Evolutionary conservation across 2,797 vertebrate species (phyloP).

Genomic region (Naso thynnoides): DNA sequence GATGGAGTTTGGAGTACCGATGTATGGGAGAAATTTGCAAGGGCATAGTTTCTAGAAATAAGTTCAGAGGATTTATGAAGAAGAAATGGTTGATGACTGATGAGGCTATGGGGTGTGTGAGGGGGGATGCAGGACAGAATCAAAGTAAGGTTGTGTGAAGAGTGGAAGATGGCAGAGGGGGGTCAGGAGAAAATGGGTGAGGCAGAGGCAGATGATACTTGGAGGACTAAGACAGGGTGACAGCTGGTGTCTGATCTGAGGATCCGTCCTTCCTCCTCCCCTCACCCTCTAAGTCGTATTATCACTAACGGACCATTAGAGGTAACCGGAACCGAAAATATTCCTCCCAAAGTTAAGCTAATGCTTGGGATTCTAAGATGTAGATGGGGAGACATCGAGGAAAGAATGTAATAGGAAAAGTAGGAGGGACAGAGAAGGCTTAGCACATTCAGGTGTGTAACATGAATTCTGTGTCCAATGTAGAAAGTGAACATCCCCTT

Average conservation of each 20-base stretch:
- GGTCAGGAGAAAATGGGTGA: constrained; percentile 60
- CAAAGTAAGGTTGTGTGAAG: constrained; percentile 32
- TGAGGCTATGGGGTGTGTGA: constrained; percentile 1
- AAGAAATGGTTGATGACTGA: constrained; percentile 7
- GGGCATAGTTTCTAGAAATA: constrained; percentile 6
- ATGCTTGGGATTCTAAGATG: constrained; percentile 15
- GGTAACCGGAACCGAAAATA: constrained; percentile 28
- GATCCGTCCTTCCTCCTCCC: constrained; percentile 68
- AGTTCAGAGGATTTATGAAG: not conserved
- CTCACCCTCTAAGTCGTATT: constrained; percentile 65
- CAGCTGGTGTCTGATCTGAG: constrained; percentile 86
- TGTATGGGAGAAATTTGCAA: constrained; percentile 4
- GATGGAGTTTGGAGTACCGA: not conserved
- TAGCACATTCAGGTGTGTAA: not conserved
- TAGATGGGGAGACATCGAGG: constrained; percentile 7
- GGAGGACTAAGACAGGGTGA: constrained; percentile 63
- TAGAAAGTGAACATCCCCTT: not conserved
- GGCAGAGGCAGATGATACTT: constrained; percentile 57
- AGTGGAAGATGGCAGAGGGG: constrained; percentile 23
- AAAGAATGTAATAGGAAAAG: constrained; percentile 23
- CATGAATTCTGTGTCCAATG: not conserved
- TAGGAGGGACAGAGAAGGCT: not conserved
- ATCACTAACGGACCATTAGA: constrained; percentile 62
- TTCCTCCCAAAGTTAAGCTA: constrained; percentile 5
- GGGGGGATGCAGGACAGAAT: constrained; percentile 18